phyloP scores from a whole-genome alignment of 2,797 vertebrate species.

The Pipistrellus kuhlii region DNA sequence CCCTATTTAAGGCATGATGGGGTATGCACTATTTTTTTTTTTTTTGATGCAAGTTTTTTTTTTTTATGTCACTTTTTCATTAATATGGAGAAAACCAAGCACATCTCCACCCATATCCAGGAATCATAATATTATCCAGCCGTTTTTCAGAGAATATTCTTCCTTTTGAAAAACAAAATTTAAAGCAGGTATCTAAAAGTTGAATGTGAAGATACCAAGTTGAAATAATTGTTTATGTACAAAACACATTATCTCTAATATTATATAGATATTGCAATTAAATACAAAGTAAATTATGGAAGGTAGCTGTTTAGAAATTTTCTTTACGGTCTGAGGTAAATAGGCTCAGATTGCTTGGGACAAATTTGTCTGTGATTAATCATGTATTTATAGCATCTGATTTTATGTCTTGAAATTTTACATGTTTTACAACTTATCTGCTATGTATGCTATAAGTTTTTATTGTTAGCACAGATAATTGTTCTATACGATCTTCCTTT shows the following conservation, averaged over 20 bases:
- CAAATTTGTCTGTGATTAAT: neutral
- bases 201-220: neutral
- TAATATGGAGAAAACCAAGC: conserved; percentile 7
- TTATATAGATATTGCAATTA: neutral
- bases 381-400: neutral
- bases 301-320: neutral
- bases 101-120: conserved; percentile 15
- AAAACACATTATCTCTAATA: neutral
- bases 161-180: neutral
- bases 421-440: neutral
- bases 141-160: neutral
- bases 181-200: neutral
- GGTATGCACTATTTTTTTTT: neutral
- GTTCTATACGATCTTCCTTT: neutral
- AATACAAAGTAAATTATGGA: neutral
- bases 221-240: neutral
- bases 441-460: neutral
- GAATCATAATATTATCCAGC: neutral
- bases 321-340: neutral
- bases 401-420: neutral
- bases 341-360: neutral
- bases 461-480: neutral
- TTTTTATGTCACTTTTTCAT: conserved; percentile 59
- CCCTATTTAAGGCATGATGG: neutral
- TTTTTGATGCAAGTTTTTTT: conserved; percentile 50